These are phyloP conservation scores for Corythaeola cristata DNA, from an alignment of 2,113 vertebrate genomes.

Conservation along the genomic window DNA sequence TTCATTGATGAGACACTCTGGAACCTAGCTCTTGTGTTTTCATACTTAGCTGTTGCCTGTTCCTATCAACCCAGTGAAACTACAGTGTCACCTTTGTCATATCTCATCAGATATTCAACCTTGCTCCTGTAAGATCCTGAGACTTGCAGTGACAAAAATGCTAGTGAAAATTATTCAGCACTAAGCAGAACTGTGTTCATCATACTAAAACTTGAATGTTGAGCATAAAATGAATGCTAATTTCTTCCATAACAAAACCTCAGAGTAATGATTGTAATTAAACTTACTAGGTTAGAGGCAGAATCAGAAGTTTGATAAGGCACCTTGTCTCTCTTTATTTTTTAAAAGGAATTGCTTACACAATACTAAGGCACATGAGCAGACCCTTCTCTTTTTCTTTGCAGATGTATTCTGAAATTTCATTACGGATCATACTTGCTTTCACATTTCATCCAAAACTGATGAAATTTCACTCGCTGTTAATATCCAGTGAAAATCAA, in stretches of 20 bases:
- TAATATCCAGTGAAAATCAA: background rate
- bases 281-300: background rate
- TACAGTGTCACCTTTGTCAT: background rate
- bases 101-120: background rate
- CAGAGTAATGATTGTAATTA: background rate
- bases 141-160: background rate
- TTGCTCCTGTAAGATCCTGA: background rate
- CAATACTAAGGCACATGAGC: background rate
- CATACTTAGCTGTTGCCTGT: background rate
- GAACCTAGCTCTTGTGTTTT: background rate
- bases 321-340: background rate
- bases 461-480: background rate
- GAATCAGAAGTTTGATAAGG: background rate
- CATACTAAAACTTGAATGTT: background rate
- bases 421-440: background rate
- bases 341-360: background rate
- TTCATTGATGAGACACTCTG: background rate
- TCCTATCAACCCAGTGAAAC: background rate
- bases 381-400: background rate
- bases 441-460: background rate
- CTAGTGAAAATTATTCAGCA: background rate
- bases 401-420: background rate
- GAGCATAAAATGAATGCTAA: background rate
- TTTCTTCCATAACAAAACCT: background rate
- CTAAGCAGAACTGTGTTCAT: background rate